Conservation (phyloP, 2,888 invertebrate genomes). For the Poecilus cupreus region DNA sequence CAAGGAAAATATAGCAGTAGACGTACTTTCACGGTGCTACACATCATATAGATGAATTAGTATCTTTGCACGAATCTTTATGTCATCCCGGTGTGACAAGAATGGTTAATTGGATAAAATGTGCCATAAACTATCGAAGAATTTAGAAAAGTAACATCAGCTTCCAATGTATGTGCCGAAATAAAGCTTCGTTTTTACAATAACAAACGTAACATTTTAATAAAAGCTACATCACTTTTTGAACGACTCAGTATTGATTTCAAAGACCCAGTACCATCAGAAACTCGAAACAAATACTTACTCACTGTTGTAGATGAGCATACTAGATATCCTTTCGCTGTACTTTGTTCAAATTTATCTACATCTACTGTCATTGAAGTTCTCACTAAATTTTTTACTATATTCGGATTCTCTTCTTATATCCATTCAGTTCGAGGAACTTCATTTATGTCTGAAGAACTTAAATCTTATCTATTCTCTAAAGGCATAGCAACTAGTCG, state of each 20-base stretch:
- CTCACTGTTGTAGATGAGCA: conserved; percentile 62
- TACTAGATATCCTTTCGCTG: conserved; percentile 58
- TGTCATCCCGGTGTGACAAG: conserved; percentile 60
- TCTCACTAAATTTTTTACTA: too few species aligned
- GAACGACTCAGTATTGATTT: not conserved
- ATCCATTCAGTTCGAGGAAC: conserved; percentile 62
- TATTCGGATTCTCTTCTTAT: conserved; percentile 55
- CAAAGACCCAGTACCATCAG: not conserved
- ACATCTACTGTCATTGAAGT: conserved; percentile 61
- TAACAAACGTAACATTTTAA: conserved; percentile 58
- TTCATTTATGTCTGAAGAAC: conserved; percentile 60
- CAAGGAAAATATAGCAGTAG: conserved; percentile 42
- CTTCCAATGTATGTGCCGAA: conserved; percentile 59
- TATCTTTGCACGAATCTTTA: conserved; percentile 50
- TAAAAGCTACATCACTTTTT: not conserved
- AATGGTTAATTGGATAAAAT: conserved; percentile 61
- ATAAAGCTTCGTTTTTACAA: conserved; percentile 57
- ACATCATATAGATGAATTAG: too few species aligned
- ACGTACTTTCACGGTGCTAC: conserved; percentile 58
- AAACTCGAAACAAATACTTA: conserved; percentile 16
- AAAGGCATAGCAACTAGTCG: conserved; percentile 61
- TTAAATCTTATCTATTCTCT: conserved; percentile 56
- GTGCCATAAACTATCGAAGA: conserved; percentile 60
- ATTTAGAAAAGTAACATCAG: conserved; percentile 51
- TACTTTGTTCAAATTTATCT: conserved; percentile 59